Percentiles rank a stretch among this genome's conserved stretches.
These are phyloP conservation scores for Sclerurus mexicanus DNA, from an alignment of 2,113 vertebrate species.

Conservation along the genomic window DNA sequence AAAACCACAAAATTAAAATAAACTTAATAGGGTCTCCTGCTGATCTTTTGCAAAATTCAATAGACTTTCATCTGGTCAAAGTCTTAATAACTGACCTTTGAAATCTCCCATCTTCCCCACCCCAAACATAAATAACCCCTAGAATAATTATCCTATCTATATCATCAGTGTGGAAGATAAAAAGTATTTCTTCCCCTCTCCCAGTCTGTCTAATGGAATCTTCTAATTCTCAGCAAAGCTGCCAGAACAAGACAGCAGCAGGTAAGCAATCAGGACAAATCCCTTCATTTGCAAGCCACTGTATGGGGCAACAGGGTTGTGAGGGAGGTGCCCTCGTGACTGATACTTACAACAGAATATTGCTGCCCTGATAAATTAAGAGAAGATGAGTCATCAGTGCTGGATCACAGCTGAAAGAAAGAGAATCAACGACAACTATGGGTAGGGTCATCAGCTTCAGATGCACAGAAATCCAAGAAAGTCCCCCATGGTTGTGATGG, in stretches of 20 bases:
- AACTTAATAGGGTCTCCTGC: background rate
- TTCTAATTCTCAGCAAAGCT: background rate
- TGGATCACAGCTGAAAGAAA: background rate
- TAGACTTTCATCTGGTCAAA: background rate
- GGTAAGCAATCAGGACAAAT: background rate
- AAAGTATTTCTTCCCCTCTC: background rate
- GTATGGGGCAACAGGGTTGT: accelerated
- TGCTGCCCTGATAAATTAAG: background rate
- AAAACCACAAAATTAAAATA: background rate
- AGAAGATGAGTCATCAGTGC: background rate
- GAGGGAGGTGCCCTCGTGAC: accelerated
- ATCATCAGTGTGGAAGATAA: background rate
- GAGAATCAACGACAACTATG: background rate
- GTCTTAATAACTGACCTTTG: background rate
- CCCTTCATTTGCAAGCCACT: background rate
- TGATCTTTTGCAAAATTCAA: background rate
- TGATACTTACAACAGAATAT: background rate
- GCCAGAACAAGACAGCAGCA: background rate
- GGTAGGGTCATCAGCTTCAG: background rate
- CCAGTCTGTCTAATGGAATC: background rate
- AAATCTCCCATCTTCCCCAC: accelerated
- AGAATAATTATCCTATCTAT: background rate
- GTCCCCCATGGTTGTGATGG: background rate
- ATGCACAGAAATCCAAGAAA: background rate
- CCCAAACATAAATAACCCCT: background rate